Evolutionary conservation across 64 coral and sea anemone genomes (phyloP), one percentile per base, ranked within the genome.

Genomic region (Stichodactyla mertensii): DNA sequence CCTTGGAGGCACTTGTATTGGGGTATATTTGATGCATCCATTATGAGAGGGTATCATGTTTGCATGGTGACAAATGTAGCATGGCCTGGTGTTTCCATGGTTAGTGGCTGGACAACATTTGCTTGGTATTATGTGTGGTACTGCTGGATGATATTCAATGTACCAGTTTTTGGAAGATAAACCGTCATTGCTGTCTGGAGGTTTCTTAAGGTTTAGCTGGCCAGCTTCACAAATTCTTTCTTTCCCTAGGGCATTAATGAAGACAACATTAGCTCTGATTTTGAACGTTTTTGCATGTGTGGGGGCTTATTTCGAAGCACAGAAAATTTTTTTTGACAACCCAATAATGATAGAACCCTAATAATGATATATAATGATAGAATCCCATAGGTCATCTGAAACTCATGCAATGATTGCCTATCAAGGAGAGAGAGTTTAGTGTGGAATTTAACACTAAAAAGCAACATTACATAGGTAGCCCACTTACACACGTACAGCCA

Each of bases 11-110:
- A 85, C 83, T 20, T 20, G 56, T 20, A 85, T 64, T 24, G 83
- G 83, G 23, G 83, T 55, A 61, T 85, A 85, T 11, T 56, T 85
- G n/a, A 85, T 64, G 31, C 83, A 85, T 0, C 83, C 83, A 5
- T 85, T 85, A 55, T n/a, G 13, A 52, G 82, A 20, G 0, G 57
- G 83, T 58, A 64, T 52, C 27, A 57, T 85, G 83, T 85, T 61
- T 23, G 23, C 55, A 64, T 64, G 60, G 83, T 64, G 55, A 64
- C 83, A 85, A 18, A 85, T 22, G 24, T 85, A 85, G 52, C 83
- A 85, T 28, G 83, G 60, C 8, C 83, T 55, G 26, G 24, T 16
- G 31, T 85, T 62, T 58, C n/a, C 83, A 64, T 85, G 83, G 55
- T 85, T 51, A 31, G n/a, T 15, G 10, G 60, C 15, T 26, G 27